Percentiles rank a stretch among this genome's conserved stretches.
Evolutionary conservation across 2,113 vertebrate genomes (phyloP).

Genomic region (Syrrhaptes paradoxus): DNA sequence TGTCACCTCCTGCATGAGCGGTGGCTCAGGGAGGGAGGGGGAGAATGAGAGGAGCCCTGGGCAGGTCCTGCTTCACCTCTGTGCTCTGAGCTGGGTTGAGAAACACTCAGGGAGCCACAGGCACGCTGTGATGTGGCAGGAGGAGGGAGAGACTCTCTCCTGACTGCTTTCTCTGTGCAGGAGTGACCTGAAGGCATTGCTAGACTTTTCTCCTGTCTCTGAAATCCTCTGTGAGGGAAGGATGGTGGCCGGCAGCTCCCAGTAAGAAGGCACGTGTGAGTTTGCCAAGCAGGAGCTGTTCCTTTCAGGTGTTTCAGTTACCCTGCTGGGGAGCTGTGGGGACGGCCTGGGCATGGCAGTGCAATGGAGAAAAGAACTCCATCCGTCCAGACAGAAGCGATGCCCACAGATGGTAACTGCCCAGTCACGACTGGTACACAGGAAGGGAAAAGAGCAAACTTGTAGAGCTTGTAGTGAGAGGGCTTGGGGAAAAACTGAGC

Average conservation of each 20-base stretch:
- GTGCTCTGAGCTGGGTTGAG: accelerated
- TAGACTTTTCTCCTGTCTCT: not conserved
- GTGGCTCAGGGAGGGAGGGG: not conserved
- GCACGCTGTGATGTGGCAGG: not conserved
- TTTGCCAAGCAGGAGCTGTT: not conserved
- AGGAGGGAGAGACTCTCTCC: not conserved
- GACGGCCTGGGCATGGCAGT: too few relatives aligned
- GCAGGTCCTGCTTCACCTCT: not conserved
- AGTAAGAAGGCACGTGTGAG: accelerated
- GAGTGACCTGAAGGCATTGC: not conserved
- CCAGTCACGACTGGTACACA: not conserved
- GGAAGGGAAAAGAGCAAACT: not conserved
- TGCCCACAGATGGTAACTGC: not conserved
- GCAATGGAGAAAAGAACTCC: not conserved
- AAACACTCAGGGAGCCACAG: not conserved
- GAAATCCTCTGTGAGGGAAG: not conserved
- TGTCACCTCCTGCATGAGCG: not conserved
- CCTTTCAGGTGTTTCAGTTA: not conserved
- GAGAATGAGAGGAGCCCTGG: not conserved
- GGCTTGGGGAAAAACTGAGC: not conserved
- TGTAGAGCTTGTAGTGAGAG: not conserved
- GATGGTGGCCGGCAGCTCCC: not conserved
- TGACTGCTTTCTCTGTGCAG: not conserved
- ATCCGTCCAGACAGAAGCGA: not conserved
- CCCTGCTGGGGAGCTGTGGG: not conserved